phyloP scores from a whole-genome alignment of 2,888 invertebrate genomes.

The Trachelus stipa region DNA sequence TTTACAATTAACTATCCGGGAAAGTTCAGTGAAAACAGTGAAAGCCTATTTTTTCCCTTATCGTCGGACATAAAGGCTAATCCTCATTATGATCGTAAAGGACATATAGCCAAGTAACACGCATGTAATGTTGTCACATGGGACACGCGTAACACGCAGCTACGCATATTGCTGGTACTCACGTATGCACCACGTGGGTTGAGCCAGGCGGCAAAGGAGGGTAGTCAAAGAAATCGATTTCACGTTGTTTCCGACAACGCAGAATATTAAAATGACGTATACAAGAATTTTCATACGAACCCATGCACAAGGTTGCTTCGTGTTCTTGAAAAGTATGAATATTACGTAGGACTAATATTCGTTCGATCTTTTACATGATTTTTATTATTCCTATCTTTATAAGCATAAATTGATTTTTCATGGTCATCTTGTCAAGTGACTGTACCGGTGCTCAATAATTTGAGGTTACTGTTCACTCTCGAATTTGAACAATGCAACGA shows the following conservation, averaged over 20 bases:
- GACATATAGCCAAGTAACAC: neutral
- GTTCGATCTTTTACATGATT: too few relatives aligned
- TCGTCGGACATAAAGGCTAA: neutral
- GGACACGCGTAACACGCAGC: neutral
- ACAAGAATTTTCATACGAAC: neutral
- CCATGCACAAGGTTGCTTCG: neutral
- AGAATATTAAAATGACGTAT: neutral
- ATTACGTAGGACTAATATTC: too few relatives aligned
- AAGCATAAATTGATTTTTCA: too few relatives aligned
- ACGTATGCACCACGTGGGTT: neutral
- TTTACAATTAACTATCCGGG: neutral
- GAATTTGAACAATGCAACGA: neutral
- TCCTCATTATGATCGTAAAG: neutral
- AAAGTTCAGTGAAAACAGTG: neutral
- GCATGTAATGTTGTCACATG: neutral
- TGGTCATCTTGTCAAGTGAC: neutral
- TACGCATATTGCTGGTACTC: neutral
- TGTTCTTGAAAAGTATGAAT: neutral
- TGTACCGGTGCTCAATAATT: neutral
- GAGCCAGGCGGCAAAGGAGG: neutral
- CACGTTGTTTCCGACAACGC: neutral
- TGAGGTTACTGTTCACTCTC: neutral
- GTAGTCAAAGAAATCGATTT: neutral
- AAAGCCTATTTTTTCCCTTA: neutral
- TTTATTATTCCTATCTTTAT: too few relatives aligned